phyloP scores from a whole-genome alignment of 2,113 vertebrate genomes.

The Actinemys pallida region DNA sequence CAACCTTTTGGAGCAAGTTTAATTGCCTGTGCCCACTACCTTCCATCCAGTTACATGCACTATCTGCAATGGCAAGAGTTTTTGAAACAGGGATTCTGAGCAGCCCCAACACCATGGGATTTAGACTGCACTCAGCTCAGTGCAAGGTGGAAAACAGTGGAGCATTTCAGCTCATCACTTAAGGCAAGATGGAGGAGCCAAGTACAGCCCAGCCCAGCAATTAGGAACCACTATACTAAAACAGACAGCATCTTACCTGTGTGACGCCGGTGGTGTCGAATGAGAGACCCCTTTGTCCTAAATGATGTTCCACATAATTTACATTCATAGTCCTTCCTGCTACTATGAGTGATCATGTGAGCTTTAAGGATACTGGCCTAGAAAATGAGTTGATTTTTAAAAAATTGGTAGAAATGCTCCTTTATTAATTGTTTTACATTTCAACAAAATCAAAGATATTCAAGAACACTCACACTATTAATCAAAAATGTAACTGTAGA shows the following conservation, averaged over 20 bases:
- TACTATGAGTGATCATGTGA: conserved; percentile 95
- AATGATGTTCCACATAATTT: conserved; percentile 92
- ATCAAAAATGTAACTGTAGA: neutral
- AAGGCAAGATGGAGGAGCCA: neutral
- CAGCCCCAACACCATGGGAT: fast-evolving
- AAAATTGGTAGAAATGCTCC: fast-evolving
- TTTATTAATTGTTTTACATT: neutral
- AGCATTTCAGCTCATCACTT: neutral
- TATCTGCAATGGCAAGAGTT: neutral
- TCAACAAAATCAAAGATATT: neutral
- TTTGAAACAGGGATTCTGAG: neutral
- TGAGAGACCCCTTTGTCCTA: conserved; percentile 96
- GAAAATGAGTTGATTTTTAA: neutral
- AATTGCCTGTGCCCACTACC: neutral
- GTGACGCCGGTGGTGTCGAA: conserved; percentile 95
- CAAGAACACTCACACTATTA: neutral
- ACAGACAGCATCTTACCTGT: conserved; percentile 83
- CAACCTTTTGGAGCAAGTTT: fast-evolving
- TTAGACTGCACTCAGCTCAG: neutral
- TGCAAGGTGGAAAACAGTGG: neutral
- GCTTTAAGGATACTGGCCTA: conserved; percentile 96
- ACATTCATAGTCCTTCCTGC: conserved; percentile 94
- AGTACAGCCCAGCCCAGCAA: neutral
- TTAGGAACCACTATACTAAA: neutral
- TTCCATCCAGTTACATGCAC: fast-evolving